Base-by-base conservation (phyloP, 2,797 vertebrate species). In the Threskiornis aethiopicus region DNA sequence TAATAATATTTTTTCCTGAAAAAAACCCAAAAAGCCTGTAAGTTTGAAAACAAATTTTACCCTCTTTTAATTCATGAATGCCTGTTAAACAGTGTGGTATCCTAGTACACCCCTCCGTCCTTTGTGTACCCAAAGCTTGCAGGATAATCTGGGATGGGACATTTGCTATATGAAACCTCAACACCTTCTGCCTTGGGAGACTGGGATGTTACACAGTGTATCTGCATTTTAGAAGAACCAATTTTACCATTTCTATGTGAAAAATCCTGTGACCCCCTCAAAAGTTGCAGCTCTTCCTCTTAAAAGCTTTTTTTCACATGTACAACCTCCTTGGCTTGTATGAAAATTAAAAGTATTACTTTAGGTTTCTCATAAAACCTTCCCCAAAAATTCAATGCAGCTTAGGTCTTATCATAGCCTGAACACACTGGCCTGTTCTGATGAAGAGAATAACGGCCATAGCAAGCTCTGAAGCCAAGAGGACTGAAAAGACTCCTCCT, bases 211-310 rank as follows among this genome's bases (percentile, higher is more conserved):
- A 37, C 31, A 28, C 37, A 37, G 22, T 21, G 4, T 44, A 46
- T 28, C 47, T 44, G 18, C 65, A 47, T 46, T 82, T 66, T 52
- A 71, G 57, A 89, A 59, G 8, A 64, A 37, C 1, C 2, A 35
- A 5, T 66, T 59, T 82, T 89, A 75, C 44, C 6, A 55, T 54
- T 87, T 58, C 39, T 59, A 2, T 5, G 2, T 39, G 37, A 71
- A 72, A 83, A n/a, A 22, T 33, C 14, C 31, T 29, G 24, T 35
- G 24, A 71, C 9, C 0, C 0, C n/a, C n/a, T 58, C 49, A n/a
- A 66, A 93, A 55, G 19, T 4, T 21, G 3, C 14, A 75, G 16
- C 13, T 73, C 15, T 84, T 85, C 10, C 11, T 72, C 65, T 73
- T 87, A n/a, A 87, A 95, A 78, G 17, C 9, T 49, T 90, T 73